These are phyloP conservation scores for Catharus ustulatus DNA, from an alignment of 2,797 vertebrate species.

Conservation along the genomic window DNA sequence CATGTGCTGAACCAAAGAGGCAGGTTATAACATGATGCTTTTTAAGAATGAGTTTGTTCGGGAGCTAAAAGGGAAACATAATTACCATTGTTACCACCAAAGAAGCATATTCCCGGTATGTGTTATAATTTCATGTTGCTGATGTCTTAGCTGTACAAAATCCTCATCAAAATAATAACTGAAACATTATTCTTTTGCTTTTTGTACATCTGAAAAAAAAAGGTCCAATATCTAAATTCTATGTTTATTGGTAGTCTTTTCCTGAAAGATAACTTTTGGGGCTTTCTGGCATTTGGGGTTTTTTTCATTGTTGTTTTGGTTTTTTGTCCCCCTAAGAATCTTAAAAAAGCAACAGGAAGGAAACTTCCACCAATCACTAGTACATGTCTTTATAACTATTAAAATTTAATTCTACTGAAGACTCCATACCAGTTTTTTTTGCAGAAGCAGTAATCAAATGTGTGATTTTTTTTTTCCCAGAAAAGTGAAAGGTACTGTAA, in stretches of 20 bases:
- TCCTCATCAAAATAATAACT: neutral
- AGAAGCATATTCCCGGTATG: neutral
- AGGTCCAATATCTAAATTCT: neutral
- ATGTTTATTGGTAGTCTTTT: neutral
- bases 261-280: neutral
- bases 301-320: neutral
- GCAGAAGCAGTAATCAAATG: neutral
- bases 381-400: neutral
- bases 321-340: neutral
- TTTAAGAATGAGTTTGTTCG: neutral
- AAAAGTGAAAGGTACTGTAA: neutral
- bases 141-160: neutral
- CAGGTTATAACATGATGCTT: neutral
- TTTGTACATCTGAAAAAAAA: neutral
- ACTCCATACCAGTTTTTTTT: neutral
- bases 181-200: neutral
- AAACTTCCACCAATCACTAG: neutral
- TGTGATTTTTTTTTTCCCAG: neutral
- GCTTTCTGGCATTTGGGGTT: neutral
- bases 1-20: neutral
- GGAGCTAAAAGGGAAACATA: neutral
- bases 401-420: neutral
- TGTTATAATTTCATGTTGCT: neutral
- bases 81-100: neutral
- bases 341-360: neutral